Conservation (phyloP, 2,888 invertebrate genomes). For the Mechanitis messenoides region DNA sequence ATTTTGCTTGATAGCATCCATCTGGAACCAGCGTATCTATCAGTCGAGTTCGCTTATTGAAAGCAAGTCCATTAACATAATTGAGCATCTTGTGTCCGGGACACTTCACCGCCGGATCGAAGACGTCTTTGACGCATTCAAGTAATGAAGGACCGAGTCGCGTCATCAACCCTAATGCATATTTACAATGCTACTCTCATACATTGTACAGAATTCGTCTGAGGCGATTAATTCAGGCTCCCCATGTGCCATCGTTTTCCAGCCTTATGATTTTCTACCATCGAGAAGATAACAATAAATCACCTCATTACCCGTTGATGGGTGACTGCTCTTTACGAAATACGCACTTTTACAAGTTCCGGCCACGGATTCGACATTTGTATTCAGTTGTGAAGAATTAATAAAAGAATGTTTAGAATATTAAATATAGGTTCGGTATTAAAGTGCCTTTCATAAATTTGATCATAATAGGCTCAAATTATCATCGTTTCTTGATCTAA, state of each 20-base stretch:
- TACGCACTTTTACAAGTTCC: conserved; percentile 16
- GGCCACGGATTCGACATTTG: neutral
- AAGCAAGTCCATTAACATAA: conserved; percentile 70
- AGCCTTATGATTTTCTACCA: conserved; percentile 40
- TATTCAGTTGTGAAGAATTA: neutral
- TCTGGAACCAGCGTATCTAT: conserved; percentile 13
- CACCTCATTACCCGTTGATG: conserved; percentile 29
- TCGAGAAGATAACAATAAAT: conserved; percentile 30
- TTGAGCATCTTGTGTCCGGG: conserved; percentile 67
- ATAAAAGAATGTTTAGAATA: conserved; percentile 1
- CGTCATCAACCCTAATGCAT: conserved; percentile 60
- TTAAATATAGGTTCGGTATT: neutral
- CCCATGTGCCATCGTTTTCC: conserved; percentile 38
- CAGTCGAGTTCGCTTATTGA: conserved; percentile 40
- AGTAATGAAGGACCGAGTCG: conserved; percentile 60
- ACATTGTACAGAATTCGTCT: conserved; percentile 43
- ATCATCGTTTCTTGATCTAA: neutral
- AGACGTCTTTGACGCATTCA: conserved; percentile 63
- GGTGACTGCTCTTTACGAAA: conserved; percentile 28
- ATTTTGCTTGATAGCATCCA: conserved; percentile 1
- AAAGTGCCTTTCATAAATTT: neutral
- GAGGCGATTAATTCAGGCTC: conserved; percentile 45
- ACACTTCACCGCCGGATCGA: conserved; percentile 60
- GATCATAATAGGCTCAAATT: neutral
- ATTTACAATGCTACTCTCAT: conserved; percentile 51